Evolutionary conservation across 2,113 vertebrate species (phyloP).

Genomic region (Saguinus imperator): DNA sequence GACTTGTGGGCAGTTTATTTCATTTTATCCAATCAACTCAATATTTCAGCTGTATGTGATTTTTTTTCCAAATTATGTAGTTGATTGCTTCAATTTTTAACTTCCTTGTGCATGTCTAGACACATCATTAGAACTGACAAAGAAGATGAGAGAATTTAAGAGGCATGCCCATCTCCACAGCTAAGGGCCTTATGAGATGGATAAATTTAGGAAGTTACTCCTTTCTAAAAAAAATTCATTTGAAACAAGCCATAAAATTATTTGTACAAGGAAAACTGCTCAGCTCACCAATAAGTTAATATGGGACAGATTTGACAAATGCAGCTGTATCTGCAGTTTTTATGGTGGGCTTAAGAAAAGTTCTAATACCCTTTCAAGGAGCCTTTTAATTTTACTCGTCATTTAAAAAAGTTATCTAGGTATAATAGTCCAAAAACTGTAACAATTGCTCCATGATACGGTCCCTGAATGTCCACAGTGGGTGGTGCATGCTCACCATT

Average conservation of each 20-base stretch:
- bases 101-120: slow-evolving; percentile 72
- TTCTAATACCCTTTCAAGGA: neutral
- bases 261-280: slow-evolving; percentile 1
- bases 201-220: neutral
- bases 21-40: slow-evolving; percentile 67
- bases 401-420: neutral
- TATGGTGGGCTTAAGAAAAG: neutral
- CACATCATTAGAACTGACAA: slow-evolving; percentile 66
- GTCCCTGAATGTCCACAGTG: neutral
- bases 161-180: neutral
- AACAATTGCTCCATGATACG: neutral
- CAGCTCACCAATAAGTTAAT: neutral
- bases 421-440: neutral
- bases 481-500: fast-evolving
- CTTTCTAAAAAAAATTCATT: slow-evolving; percentile 30
- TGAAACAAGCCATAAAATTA: neutral
- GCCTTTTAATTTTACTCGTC: neutral
- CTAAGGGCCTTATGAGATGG: neutral
- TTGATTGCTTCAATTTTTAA: slow-evolving; percentile 75
- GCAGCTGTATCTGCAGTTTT: neutral
- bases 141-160: slow-evolving; percentile 58
- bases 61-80: slow-evolving; percentile 69
- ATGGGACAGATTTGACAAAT: neutral
- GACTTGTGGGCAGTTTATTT: slow-evolving; percentile 51
- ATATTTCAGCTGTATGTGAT: slow-evolving; percentile 72